Evolutionary conservation across 2,113 vertebrate species (phyloP), one percentile per base, ranked within the genome.

Genomic region (Archocentrus centrarchus): DNA sequence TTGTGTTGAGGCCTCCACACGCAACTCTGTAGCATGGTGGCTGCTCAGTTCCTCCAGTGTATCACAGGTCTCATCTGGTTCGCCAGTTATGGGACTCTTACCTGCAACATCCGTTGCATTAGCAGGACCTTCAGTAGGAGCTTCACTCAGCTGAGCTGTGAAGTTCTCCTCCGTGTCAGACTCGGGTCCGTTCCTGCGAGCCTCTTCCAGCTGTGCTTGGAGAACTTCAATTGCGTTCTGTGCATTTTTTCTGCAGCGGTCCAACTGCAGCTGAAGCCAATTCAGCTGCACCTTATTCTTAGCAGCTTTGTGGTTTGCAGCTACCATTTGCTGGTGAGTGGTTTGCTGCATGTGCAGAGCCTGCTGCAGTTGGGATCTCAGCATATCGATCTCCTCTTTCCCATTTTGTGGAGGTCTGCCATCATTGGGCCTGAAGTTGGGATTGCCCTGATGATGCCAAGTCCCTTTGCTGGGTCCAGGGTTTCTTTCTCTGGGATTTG

Each of bases 241-340:
- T 0, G 35, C 2, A 0, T 39, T 63, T 39, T 63, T 6, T 63
- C 61, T 63, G 61, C 61, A 39, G 3, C 11, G n/a, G 32, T 37
- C 32, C 14, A 60, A 24, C 24, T 62, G 32, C 32, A 39, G 0
- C 11, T 0, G 18, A 63, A 13, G 5, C 32, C 61, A 63, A 0
- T 63, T 32, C 0, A 37, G 37, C 61, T 37, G 0, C 20, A 17
- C 7, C 37, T 63, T 63, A 7, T 18, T 13, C 0, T n/a, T 63
- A 32, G 61, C 3, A 64, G 62, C 20, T 64, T 64, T 64, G 62
- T 0, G 62, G 62, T 64, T 41, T 41, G 35, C 11, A 41, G 35
- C 0, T 64, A 41, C 20, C 35, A 22, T 64, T 64, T 64, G 41
- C 6, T 41, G n/a, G 5, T 20, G 7, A 18, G 9, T 55, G 18